Base-by-base conservation (phyloP, 2,888 invertebrate species). In the Lepetodrilus schrolli region DNA sequence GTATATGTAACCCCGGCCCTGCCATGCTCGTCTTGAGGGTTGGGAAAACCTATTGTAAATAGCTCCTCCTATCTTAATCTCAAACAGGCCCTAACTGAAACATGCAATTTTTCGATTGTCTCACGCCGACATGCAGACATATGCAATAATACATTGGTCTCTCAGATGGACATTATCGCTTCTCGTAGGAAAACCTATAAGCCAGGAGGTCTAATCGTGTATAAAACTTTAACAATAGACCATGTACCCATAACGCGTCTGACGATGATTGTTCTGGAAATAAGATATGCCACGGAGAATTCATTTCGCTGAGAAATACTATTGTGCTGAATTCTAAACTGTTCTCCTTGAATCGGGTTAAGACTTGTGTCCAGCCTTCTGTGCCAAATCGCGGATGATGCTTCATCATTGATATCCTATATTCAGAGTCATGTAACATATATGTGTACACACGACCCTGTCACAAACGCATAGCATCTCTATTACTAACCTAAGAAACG, bases 241-340 rank as follows among this genome's bases (percentile, higher is more conserved):
- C 58, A 26, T 34, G 26, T 34, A 26, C 58, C 34, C 7, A 17
- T 23, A 26, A 30, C 26, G 23, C 58, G 13, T 17, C 1, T 26
- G 7, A 58, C 58, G 34, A 58, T 58, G 23, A 26, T 10, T 23
- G 26, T 34, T 30, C 8, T 7, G 58, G n/a, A 58, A 58, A 58
- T 30, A 23, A 26, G 58, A 58, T n/a, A 34, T 17, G 30, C 13
- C 34, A 58, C 26, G 34, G 58, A 30, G 26, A 26, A 26, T 58
- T 58, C 58, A 58, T 58, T 26, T 58, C 30, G 17, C 2, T 5
- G 48, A 7, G 17, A 21, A 21, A 17, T 58, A 58, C 34, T 58
- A 34, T 58, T 58, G 58, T 58, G 58, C 34, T 58, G 34, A 58
- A n/a, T n/a, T n/a, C n/a, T n/a, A n/a, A n/a, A n/a, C n/a, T n/a